These are phyloP conservation scores for Mergus octosetaceus DNA, from an alignment of 2,797 vertebrate species.

Conservation along the genomic window DNA sequence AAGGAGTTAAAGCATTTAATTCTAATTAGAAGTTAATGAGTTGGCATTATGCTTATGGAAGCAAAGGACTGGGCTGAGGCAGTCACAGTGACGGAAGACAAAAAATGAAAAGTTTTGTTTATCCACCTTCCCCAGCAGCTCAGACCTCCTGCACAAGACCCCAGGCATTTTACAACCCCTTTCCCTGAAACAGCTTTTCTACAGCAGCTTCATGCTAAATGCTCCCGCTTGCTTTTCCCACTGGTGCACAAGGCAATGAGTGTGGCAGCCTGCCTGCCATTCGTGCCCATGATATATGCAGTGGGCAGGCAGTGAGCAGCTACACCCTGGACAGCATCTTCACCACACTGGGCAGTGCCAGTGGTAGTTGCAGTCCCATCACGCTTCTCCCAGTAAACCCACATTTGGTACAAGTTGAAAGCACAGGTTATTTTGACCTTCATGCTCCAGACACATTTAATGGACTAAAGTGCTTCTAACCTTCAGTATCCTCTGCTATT, in stretches of 20 bases:
- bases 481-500: neutral
- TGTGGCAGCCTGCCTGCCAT: neutral
- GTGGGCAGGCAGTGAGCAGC: neutral
- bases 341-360: neutral
- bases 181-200: neutral
- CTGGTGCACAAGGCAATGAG: rapidly evolving
- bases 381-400: rapidly evolving
- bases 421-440: neutral
- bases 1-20: neutral
- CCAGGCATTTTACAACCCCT: neutral
- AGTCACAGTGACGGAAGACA: neutral
- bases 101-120: neutral
- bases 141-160: neutral
- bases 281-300: rapidly evolving
- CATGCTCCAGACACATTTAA: neutral
- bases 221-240: neutral
- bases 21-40: neutral
- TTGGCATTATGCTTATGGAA: neutral
- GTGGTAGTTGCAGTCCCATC: neutral
- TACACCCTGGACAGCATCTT: rapidly evolving
- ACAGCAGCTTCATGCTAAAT: neutral
- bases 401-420: neutral
- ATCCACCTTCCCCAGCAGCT: neutral
- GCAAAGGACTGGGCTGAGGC: neutral
- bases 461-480: neutral